Percentiles rank a stretch among this genome's conserved stretches.
Evolutionary conservation across 2,888 invertebrate genomes (phyloP).

Genomic region (Agrochola macilenta): DNA sequence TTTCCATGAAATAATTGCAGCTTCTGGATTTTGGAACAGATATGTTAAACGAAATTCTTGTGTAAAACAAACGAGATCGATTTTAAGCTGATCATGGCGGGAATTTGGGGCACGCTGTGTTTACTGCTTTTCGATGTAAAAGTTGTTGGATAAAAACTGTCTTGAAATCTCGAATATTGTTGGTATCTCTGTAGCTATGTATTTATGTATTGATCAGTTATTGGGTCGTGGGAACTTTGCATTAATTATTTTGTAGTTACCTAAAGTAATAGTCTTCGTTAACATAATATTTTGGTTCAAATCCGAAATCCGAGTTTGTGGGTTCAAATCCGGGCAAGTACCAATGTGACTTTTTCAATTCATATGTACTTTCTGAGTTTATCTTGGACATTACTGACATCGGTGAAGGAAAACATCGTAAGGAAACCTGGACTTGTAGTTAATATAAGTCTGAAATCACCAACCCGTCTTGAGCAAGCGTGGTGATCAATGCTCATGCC

Average conservation of each 20-base stretch:
- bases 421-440: too few relatives aligned
- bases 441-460: too few relatives aligned
- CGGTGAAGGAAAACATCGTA: too few relatives aligned
- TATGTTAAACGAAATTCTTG: conserved; percentile 40
- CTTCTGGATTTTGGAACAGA: conserved; percentile 51
- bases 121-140: conserved; percentile 34
- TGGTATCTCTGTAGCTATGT: not conserved
- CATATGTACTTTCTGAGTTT: too few relatives aligned
- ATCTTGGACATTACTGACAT: too few relatives aligned
- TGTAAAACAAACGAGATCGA: conserved; percentile 45
- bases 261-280: not conserved
- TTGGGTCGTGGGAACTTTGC: conserved; percentile 13
- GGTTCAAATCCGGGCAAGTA: too few relatives aligned
- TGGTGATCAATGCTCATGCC: too few relatives aligned
- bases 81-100: conserved; percentile 35
- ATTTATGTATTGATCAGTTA: conserved; percentile 4
- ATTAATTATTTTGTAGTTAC: not conserved
- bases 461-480: too few relatives aligned
- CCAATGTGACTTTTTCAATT: too few relatives aligned
- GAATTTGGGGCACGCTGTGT: conserved; percentile 42
- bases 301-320: too few relatives aligned
- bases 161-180: not conserved
- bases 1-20: conserved; percentile 48
- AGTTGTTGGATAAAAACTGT: conserved; percentile 12
- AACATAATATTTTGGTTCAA: not conserved